phyloP scores from a whole-genome alignment of 2,797 vertebrate genomes.

The Streptopelia turtur region DNA sequence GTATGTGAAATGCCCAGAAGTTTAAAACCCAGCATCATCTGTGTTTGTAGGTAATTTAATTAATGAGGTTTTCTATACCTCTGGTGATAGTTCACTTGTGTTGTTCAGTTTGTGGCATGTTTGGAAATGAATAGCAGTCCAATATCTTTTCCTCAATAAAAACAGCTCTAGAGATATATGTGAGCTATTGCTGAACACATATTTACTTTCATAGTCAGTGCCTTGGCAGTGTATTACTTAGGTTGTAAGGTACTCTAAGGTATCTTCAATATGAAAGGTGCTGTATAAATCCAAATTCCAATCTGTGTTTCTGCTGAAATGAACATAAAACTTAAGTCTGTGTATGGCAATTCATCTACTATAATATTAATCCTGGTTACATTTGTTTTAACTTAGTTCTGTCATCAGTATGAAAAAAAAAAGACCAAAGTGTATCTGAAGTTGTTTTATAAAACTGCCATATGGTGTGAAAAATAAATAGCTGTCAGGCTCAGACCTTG shows the following conservation, averaged over 20 bases:
- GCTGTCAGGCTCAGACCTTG: not conserved
- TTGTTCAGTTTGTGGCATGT: not conserved
- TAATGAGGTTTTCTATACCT: not conserved
- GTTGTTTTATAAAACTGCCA: not conserved
- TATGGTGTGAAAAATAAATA: not conserved
- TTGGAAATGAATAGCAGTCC: not conserved
- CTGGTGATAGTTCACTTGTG: not conserved
- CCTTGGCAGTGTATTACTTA: not conserved
- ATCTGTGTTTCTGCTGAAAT: not conserved
- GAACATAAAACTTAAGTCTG: not conserved
- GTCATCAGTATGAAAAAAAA: not conserved
- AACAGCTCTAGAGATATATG: not conserved
- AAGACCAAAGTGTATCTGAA: not conserved
- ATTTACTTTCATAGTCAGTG: not conserved
- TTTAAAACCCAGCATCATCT: not conserved
- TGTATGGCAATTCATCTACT: not conserved
- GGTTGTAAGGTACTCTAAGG: not conserved
- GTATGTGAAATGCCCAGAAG: not conserved
- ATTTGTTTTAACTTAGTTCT: not conserved
- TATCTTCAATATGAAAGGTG: not conserved
- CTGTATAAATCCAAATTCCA: not conserved
- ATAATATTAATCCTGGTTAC: not conserved
- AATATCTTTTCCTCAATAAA: not conserved
- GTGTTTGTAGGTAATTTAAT: not conserved
- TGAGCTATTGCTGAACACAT: not conserved